Evolutionary conservation across 2,888 invertebrate species (phyloP), one percentile per base, ranked within the genome.

Genomic region (Electrophaes corylata): DNA sequence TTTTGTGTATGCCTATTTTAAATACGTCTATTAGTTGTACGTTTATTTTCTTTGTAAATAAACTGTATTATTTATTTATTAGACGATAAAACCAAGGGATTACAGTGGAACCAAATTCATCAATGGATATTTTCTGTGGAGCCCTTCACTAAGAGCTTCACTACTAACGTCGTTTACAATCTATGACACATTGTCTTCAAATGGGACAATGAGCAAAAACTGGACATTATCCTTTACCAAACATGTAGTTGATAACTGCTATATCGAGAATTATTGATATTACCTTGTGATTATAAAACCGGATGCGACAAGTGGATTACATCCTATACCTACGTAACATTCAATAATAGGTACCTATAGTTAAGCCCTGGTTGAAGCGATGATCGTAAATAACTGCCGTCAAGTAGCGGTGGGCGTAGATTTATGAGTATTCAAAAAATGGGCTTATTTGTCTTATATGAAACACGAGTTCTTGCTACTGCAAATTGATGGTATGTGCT

Each of bases 291-390:
- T 64, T 53, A 59, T 58, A 43, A 39, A 67, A 62, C 76, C 80
- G 81, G 81, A 82, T 74, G 73, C 69, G 57, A 66, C 73, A 70
- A 72, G 76, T 79, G 75, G 76, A 58, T 55, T 57, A 55, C 63
- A 57, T 64, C 65, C 60, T 61, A 60, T 49, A 58, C 49, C 31
- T 37, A 52, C 47, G 46, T 54, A 57, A 64, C 37, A 54, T 51
- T 51, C 58, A 56, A 61, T 23, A 2, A 3, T n/a, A n/a, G n/a
- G n/a, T 61, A 52, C 48, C 53, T 46, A 58, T 56, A 12, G 2
- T 20, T 26, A 23, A 35, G 23, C 4, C 12, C 29, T 23, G 23
- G 23, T 23, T 23, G 3, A 26, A 16, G 29, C 8, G 33, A 12
- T 1, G 6, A 12, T 12, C 46, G 33, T 19, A 4, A 19, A 35